These are phyloP conservation scores for Struthidea cinerea DNA, from an alignment of 2,113 vertebrate genomes.

Conservation along the genomic window DNA sequence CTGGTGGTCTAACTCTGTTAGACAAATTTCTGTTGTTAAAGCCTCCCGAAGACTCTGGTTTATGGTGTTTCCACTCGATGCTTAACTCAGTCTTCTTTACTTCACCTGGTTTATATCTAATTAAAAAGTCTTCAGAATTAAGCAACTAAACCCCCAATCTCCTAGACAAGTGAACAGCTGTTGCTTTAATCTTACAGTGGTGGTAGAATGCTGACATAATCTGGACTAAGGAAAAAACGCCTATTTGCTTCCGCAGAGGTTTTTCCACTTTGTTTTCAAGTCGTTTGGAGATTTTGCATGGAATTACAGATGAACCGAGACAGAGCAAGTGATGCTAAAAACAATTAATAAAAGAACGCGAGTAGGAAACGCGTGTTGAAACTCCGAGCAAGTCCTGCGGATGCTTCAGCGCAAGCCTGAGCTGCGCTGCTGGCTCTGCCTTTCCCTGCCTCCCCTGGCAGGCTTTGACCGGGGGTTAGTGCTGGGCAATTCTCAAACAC, in stretches of 20 bases:
- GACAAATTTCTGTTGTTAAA: neutral
- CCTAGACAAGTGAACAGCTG: accelerated
- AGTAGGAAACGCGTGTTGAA: accelerated
- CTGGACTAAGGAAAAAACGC: neutral
- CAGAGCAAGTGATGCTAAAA: accelerated
- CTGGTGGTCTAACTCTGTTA: too few species aligned
- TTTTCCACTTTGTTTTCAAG: neutral
- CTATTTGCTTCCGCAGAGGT: accelerated
- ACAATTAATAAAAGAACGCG: accelerated
- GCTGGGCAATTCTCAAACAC: accelerated
- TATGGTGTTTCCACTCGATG: neutral
- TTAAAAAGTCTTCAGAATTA: neutral
- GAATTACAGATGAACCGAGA: neutral
- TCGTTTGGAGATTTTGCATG: accelerated
- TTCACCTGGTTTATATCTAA: neutral
- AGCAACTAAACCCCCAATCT: neutral
- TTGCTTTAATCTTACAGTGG: accelerated
- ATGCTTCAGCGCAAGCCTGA: accelerated
- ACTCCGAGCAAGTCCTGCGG: too few species aligned
- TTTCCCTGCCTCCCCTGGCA: accelerated
- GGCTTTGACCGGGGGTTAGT: accelerated
- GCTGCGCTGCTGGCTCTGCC: accelerated
- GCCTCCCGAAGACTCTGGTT: neutral
- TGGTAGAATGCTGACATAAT: neutral
- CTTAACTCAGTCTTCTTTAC: neutral